Evolutionary conservation across 2,888 invertebrate genomes (phyloP).

Genomic region (Lepidonotus clava): DNA sequence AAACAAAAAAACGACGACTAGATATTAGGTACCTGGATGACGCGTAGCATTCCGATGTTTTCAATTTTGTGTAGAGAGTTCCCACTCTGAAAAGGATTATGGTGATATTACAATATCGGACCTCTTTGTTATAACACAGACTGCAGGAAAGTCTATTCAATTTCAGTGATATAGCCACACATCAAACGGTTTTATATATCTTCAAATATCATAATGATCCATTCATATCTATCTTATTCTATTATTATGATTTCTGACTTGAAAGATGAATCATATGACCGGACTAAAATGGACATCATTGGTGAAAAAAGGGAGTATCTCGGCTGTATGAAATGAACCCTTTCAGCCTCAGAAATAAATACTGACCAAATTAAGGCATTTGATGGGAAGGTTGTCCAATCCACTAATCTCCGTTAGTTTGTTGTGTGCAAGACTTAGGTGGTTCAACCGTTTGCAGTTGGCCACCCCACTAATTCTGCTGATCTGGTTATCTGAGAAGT

Average conservation of each 20-base stretch:
- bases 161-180: too few relatives aligned
- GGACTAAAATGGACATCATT: too few relatives aligned
- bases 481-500: conserved; percentile 74
- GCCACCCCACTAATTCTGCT: conserved; percentile 73
- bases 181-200: too few relatives aligned
- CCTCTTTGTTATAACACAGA: too few relatives aligned
- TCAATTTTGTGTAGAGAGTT: conserved; percentile 77
- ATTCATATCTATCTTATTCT: not conserved
- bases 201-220: not conserved
- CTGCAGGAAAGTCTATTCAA: not conserved
- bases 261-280: too few relatives aligned
- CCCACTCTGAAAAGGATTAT: conserved; percentile 70
- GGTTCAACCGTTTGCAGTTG: conserved; percentile 73
- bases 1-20: not conserved
- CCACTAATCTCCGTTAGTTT: conserved; percentile 75
- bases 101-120: too few relatives aligned
- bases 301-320: too few relatives aligned
- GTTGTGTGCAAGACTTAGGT: conserved; percentile 79
- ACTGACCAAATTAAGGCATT: conserved; percentile 76
- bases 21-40: conserved; percentile 69
- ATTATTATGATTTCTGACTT: not conserved
- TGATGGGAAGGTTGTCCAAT: conserved; percentile 76
- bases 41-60: conserved; percentile 73
- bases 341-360: too few relatives aligned
- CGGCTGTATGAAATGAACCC: too few relatives aligned